Percentiles rank a stretch among this genome's conserved stretches.
Conservation (phyloP, 2,113 vertebrate species). For the Dermatemys mawii region DNA sequence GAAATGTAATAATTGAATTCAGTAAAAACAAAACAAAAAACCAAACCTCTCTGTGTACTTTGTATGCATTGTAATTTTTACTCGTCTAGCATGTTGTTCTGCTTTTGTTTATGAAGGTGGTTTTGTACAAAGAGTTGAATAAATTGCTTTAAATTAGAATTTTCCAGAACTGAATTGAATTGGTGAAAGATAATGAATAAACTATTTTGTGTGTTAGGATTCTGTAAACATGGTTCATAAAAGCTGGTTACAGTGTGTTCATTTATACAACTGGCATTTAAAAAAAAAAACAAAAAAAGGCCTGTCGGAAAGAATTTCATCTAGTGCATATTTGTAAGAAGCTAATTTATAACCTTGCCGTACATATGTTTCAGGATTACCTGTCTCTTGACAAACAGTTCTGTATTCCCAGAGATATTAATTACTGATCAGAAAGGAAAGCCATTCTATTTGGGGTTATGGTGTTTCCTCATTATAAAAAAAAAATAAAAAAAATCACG, state of each 20-base stretch:
- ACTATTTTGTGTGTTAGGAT: not conserved
- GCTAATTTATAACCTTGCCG: not conserved
- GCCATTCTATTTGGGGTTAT: constrained; percentile 14
- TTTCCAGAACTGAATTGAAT: not conserved
- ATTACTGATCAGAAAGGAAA: constrained; percentile 48
- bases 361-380: not conserved
- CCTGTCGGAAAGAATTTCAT: not conserved
- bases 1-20: not conserved
- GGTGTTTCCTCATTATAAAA: not conserved
- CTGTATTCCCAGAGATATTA: constrained; percentile 24
- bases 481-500: constrained; percentile 12
- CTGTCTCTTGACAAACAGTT: constrained; percentile 4
- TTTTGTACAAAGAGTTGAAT: not conserved
- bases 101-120: not conserved
- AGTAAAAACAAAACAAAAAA: not conserved
- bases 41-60: not conserved
- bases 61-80: not conserved
- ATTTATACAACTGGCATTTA: not conserved
- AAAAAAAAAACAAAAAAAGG: not conserved
- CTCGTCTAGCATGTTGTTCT: not conserved
- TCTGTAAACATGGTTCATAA: not conserved
- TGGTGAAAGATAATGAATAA: not conserved
- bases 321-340: not conserved
- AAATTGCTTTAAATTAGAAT: not conserved
- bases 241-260: not conserved